Evolutionary conservation across 2,113 vertebrate genomes (phyloP).

Genomic region (Oxygymnocypris stewartii): DNA sequence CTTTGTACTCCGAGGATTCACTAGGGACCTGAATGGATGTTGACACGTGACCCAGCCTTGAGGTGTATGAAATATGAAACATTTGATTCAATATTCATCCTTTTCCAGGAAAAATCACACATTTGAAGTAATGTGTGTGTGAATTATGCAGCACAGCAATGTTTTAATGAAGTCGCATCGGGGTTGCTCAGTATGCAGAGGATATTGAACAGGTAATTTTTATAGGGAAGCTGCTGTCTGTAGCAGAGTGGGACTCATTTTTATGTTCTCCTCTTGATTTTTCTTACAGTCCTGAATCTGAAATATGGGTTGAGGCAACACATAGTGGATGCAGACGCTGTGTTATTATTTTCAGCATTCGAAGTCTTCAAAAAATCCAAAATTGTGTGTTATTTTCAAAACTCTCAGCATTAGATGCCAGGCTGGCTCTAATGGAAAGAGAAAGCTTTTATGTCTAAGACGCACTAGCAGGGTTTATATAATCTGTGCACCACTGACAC

Average conservation of each 20-base stretch:
- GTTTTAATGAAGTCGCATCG: background rate
- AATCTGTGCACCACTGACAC: slow-evolving; percentile 71
- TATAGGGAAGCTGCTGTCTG: background rate
- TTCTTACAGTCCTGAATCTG: background rate
- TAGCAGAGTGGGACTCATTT: background rate
- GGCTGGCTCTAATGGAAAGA: background rate
- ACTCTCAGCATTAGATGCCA: background rate
- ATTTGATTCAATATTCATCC: background rate
- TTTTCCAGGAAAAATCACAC: slow-evolving; percentile 22
- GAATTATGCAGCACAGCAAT: slow-evolving; percentile 12
- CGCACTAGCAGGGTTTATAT: slow-evolving; percentile 25
- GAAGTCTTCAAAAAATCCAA: background rate
- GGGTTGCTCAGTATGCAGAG: background rate
- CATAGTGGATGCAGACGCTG: background rate
- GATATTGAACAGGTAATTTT: background rate
- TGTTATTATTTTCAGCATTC: background rate
- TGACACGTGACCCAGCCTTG: background rate
- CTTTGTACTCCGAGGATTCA: background rate
- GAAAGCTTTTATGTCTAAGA: background rate
- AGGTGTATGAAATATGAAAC: background rate
- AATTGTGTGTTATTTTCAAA: slow-evolving; percentile 1
- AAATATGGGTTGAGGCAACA: background rate
- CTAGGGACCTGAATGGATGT: background rate
- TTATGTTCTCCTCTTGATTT: background rate
- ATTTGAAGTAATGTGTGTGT: slow-evolving; percentile 5